Conservation (phyloP, 2,888 invertebrate genomes). For the Athalia rosae region DNA sequence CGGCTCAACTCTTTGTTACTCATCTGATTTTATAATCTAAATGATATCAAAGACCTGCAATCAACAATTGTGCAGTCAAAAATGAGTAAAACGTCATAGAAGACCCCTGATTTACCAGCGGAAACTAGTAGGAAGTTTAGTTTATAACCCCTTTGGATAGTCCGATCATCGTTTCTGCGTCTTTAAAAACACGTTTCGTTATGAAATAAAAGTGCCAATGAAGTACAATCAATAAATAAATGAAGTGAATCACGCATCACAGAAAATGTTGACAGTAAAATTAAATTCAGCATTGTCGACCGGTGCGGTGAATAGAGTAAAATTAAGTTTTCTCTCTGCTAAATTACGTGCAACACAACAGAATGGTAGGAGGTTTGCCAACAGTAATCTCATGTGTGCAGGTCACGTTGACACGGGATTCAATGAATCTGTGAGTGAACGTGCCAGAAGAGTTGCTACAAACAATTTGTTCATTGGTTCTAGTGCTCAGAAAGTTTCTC, state of each 20-base stretch:
- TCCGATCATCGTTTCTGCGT: no score
- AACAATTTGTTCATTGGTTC: not conserved
- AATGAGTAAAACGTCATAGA: no score
- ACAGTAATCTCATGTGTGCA: not conserved
- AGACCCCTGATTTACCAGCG: no score
- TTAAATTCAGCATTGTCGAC: conserved; percentile 27
- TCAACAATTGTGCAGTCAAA: no score
- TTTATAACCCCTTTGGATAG: no score
- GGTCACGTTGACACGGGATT: not conserved
- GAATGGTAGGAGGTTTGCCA: not conserved
- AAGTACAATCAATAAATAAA: not conserved
- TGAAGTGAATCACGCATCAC: not conserved
- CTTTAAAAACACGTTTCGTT: not conserved
- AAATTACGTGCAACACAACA: not conserved
- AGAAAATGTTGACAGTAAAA: conserved; percentile 32
- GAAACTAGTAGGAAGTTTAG: no score
- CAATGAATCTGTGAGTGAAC: not conserved
- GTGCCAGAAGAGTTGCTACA: not conserved
- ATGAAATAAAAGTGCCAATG: conserved; percentile 16
- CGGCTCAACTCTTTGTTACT: not conserved
- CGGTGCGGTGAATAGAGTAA: conserved; percentile 7
- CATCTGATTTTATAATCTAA: no score
- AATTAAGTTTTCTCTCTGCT: conserved; percentile 1
- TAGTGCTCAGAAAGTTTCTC: not conserved
- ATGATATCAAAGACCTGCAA: no score